These are phyloP conservation scores for Diuraphis noxia DNA, from an alignment of 1,140 invertebrate genomes.

Conservation along the genomic window DNA sequence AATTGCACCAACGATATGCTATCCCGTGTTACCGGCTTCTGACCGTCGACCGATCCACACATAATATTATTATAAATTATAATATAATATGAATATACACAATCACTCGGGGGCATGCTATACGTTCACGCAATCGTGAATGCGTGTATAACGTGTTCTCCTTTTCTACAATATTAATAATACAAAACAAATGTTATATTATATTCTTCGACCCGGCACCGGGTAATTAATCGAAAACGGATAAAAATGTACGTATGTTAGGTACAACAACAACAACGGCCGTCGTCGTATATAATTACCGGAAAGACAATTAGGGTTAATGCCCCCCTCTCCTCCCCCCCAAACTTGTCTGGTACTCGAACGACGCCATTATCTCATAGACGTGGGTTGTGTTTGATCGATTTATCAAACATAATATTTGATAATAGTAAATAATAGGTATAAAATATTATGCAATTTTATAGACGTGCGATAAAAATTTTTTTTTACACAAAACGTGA, in stretches of 20 bases:
- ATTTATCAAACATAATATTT: background rate
- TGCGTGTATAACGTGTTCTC: background rate
- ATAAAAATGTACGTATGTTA: slow-evolving; percentile 3
- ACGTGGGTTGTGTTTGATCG: background rate
- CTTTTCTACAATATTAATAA: background rate
- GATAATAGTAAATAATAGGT: background rate
- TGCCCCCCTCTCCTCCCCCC: too few relatives aligned
- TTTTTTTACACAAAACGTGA: background rate
- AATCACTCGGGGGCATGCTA: background rate
- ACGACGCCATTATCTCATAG: background rate
- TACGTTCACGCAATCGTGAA: background rate
- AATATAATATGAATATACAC: background rate
- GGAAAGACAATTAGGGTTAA: background rate
- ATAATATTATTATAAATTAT: slow-evolving; percentile 13
- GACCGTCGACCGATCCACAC: background rate
- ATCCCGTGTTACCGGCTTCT: background rate
- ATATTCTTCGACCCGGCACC: background rate
- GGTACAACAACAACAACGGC: background rate
- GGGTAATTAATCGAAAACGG: background rate
- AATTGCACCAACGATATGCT: background rate
- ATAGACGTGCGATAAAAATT: background rate
- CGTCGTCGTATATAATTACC: background rate
- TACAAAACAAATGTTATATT: background rate
- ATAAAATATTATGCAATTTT: background rate
- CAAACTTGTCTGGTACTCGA: background rate